phyloP scores from a whole-genome alignment of 2,113 vertebrate genomes.

The Meles meles region DNA sequence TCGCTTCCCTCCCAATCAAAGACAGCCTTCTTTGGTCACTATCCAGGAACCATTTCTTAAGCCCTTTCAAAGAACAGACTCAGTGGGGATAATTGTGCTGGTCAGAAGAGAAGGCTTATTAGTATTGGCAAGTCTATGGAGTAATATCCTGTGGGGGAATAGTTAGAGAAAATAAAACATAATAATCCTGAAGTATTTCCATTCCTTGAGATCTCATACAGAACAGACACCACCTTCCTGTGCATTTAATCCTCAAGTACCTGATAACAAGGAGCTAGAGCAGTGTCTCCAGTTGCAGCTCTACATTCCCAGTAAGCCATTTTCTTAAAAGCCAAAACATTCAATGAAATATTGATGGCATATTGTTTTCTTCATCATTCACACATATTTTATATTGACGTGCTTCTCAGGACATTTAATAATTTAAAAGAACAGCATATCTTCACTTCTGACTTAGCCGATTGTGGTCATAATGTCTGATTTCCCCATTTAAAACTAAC shows the following conservation, averaged over 20 bases:
- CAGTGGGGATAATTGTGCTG: not conserved
- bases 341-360: not conserved
- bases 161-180: not conserved
- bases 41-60: not conserved
- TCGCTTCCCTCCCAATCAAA: not conserved
- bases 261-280: not conserved
- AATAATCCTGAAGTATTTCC: not conserved
- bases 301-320: not conserved
- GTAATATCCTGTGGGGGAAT: not conserved
- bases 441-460: not conserved
- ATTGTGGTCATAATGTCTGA: not conserved
- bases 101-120: not conserved
- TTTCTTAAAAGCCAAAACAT: not conserved
- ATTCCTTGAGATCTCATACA: not conserved
- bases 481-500: not conserved
- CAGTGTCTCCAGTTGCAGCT: not conserved
- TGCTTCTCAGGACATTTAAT: not conserved
- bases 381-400: not conserved
- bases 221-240: no score
- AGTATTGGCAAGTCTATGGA: not conserved
- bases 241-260: not conserved
- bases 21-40: not conserved
- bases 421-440: not conserved
- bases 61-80: not conserved
- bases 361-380: not conserved